phyloP scores from a whole-genome alignment of 2,113 vertebrate genomes.

The Pogona vitticeps region DNA sequence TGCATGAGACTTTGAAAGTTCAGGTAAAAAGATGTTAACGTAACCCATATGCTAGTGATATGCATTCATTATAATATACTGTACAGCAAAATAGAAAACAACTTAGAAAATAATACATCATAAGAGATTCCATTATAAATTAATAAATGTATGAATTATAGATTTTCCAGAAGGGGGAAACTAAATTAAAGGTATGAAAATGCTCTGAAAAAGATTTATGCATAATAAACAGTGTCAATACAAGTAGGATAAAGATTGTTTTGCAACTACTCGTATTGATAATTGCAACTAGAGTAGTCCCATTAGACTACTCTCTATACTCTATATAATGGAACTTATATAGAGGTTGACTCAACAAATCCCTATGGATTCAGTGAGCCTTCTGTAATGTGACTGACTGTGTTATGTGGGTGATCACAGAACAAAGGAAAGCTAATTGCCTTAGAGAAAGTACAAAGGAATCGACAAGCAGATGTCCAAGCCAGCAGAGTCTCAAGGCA shows the following conservation, averaged over 20 bases:
- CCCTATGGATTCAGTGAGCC: too few species aligned
- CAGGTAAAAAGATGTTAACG: slow-evolving; percentile 6
- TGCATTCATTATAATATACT: slow-evolving; percentile 34
- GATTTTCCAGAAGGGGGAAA: slow-evolving; percentile 52
- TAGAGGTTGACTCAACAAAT: too few species aligned
- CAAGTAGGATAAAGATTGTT: background rate
- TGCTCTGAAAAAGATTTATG: slow-evolving; percentile 48
- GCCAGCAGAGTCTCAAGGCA: too few species aligned
- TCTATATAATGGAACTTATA: too few species aligned
- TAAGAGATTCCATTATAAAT: slow-evolving; percentile 24
- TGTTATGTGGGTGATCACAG: too few species aligned
- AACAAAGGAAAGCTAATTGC: too few species aligned
- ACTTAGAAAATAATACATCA: slow-evolving; percentile 43
- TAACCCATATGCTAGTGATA: slow-evolving; percentile 16
- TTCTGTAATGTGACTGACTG: too few species aligned
- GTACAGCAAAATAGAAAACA: slow-evolving; percentile 46
- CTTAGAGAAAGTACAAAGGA: too few species aligned
- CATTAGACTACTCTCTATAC: too few species aligned
- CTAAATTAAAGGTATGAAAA: slow-evolving; percentile 52
- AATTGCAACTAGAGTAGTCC: too few species aligned
- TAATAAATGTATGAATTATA: slow-evolving; percentile 61
- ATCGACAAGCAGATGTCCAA: too few species aligned
- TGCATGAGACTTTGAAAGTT: slow-evolving; percentile 44
- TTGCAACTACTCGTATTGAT: too few species aligned
- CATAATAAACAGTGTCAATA: slow-evolving; percentile 17